Conservation (phyloP, 1,140 invertebrate species). For the Spodoptera litura region DNA sequence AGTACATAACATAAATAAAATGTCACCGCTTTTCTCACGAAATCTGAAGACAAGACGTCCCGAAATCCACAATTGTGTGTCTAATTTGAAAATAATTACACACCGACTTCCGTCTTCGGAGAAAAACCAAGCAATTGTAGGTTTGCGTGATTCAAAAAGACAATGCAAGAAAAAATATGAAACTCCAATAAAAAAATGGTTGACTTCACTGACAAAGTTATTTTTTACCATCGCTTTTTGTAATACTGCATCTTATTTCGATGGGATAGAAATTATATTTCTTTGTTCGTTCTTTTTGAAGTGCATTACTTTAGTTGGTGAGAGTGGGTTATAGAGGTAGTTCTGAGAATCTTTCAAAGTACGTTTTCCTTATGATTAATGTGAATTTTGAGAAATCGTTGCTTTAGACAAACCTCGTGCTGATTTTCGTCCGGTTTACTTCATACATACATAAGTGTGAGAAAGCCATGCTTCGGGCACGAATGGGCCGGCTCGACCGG, state of each 20-base stretch:
- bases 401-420: background rate
- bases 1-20: constrained; percentile 39
- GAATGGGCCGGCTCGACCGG: too few relatives aligned
- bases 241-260: constrained; percentile 27
- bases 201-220: background rate
- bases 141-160: constrained; percentile 72
- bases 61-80: constrained; percentile 73
- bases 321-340: background rate
- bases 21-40: constrained; percentile 63
- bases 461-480: too few relatives aligned
- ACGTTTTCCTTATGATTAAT: constrained; percentile 42
- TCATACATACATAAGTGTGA: too few relatives aligned
- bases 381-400: constrained; percentile 15
- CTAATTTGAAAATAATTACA: constrained; percentile 81
- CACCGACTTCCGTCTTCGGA: constrained; percentile 68
- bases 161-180: constrained; percentile 61
- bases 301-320: background rate
- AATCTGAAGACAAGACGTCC: constrained; percentile 51
- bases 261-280: constrained; percentile 7
- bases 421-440: background rate
- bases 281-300: background rate
- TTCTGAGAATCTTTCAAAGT: constrained; percentile 30
- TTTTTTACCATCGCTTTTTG: background rate
- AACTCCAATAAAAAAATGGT: constrained; percentile 45
- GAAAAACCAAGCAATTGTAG: constrained; percentile 73